Percentiles rank a stretch among this genome's conserved stretches.
Evolutionary conservation across 2,888 invertebrate species (phyloP).

Genomic region (Hypercompe scribonia): DNA sequence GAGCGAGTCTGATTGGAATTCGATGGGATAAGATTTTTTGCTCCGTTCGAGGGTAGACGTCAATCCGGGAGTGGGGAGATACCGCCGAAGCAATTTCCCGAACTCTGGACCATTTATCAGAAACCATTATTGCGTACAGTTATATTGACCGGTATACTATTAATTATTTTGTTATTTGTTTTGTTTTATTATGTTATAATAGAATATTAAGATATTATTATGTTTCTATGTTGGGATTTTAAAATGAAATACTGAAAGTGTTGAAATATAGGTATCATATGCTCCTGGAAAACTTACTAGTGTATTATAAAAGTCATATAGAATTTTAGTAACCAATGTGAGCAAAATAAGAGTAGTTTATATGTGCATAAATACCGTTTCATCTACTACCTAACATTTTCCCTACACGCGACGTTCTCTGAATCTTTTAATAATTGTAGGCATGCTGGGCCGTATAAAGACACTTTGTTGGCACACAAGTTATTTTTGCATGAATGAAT

Average conservation of each 20-base stretch:
- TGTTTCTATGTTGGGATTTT: no score
- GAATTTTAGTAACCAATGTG: no score
- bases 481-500: no score
- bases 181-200: neutral
- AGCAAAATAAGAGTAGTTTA: no score
- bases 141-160: constrained; percentile 44
- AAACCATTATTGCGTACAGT: constrained; percentile 60
- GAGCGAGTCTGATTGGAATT: constrained; percentile 77
- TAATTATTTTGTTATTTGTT: constrained; percentile 25
- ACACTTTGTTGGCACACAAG: no score
- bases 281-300: neutral
- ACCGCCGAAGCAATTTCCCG: constrained; percentile 70
- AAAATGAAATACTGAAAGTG: neutral
- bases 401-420: no score
- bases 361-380: no score
- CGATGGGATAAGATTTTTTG: constrained; percentile 73
- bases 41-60: constrained; percentile 60
- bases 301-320: no score
- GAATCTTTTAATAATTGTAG: no score
- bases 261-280: neutral
- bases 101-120: constrained; percentile 66
- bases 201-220: neutral
- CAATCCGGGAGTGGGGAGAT: constrained; percentile 60
- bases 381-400: no score
- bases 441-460: no score